These are phyloP conservation scores for Neotragus moschatus DNA, from an alignment of 2,113 vertebrate genomes.

Conservation along the genomic window DNA sequence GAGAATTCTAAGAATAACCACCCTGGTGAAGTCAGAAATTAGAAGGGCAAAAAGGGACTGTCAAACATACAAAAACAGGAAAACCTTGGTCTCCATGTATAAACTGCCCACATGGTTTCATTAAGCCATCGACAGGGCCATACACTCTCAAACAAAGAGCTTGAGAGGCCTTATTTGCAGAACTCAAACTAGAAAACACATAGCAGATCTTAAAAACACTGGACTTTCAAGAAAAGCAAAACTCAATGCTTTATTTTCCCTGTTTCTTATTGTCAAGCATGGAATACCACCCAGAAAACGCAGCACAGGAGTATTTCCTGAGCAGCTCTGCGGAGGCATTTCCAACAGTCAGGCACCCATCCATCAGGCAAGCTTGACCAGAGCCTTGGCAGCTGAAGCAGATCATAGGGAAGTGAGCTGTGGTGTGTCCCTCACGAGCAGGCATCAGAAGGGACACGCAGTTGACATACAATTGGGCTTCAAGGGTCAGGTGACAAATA, in stretches of 20 bases:
- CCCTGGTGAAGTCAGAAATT: constrained; percentile 10
- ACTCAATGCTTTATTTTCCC: background rate
- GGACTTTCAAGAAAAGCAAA: background rate
- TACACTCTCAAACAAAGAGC: background rate
- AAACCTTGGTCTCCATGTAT: background rate
- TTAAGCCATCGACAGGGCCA: too few species aligned
- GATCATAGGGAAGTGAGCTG: constrained; percentile 37
- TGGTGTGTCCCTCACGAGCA: background rate
- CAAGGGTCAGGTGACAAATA: constrained; percentile 58
- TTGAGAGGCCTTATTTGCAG: background rate
- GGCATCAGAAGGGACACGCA: background rate
- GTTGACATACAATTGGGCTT: constrained; percentile 37
- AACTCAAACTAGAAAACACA: background rate
- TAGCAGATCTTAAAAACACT: background rate
- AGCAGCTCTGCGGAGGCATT: background rate
- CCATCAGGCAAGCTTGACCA: constrained; percentile 39
- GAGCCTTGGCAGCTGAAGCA: background rate
- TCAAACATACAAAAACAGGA: background rate
- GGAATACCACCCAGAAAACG: background rate
- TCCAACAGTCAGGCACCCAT: background rate
- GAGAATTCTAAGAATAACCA: constrained; percentile 60
- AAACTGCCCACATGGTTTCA: background rate
- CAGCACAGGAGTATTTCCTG: background rate
- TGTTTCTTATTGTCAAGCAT: background rate
- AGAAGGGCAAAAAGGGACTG: background rate